Conservation (phyloP, 2,797 vertebrate species). For the Chelmon rostratus region DNA sequence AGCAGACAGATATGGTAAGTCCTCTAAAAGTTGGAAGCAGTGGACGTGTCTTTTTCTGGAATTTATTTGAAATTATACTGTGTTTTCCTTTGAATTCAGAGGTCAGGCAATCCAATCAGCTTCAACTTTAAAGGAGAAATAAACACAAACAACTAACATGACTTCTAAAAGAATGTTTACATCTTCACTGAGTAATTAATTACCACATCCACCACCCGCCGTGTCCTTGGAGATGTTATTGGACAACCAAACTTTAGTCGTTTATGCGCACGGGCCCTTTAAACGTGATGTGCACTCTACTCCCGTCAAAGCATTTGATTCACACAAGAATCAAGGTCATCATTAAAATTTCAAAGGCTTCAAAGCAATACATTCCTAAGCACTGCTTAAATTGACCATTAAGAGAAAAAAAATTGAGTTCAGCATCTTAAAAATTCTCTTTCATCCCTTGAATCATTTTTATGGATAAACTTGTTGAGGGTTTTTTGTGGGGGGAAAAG, state of each 20-base stretch:
- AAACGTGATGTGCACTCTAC: conserved; percentile 38
- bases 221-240: conserved; percentile 70
- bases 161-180: conserved; percentile 58
- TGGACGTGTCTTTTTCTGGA: conserved; percentile 11
- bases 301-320: conserved; percentile 55
- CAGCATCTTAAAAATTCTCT: conserved; percentile 68
- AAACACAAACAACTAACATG: conserved; percentile 32
- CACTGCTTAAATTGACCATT: conserved; percentile 75
- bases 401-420: conserved; percentile 47
- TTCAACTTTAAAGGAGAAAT: conserved; percentile 31
- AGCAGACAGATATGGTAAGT: background rate
- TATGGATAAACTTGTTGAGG: conserved; percentile 53
- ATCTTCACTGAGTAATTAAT: conserved; percentile 64
- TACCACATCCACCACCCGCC: conserved; percentile 51
- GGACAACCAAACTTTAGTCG: conserved; percentile 47
- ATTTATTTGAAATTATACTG: conserved; percentile 12
- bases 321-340: conserved; percentile 73
- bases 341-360: conserved; percentile 78
- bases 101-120: conserved; percentile 32
- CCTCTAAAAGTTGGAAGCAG: background rate
- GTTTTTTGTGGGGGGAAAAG: conserved; percentile 19
- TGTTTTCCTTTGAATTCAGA: conserved; percentile 45
- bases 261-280: conserved; percentile 36
- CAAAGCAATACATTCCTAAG: conserved; percentile 68
- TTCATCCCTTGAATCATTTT: conserved; percentile 71